Evolutionary conservation across 2,888 invertebrate species (phyloP), one percentile per base, ranked within the genome.

Genomic region (Byasa hedistus): DNA sequence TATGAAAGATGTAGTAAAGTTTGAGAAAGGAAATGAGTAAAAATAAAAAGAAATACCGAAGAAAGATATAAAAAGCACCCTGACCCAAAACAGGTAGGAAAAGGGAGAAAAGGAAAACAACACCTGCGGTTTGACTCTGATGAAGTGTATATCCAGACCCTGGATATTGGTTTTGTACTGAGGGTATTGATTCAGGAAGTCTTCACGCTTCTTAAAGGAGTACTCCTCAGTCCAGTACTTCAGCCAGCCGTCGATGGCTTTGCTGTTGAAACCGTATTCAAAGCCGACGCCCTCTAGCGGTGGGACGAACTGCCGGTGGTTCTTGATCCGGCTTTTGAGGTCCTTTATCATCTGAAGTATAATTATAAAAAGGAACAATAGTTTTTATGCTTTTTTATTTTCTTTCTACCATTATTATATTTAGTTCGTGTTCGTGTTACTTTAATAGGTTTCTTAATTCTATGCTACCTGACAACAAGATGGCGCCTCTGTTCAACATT

Each of bases 171-270:
- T 97, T 71, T 93, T 94, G 83, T 93, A 98, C 69, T 97, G 96
- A 0, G 95, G 94, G 74, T 93, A 95, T 66, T 93, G 87, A 79
- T 98, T 97, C 8, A 98, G 84, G 70, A 92, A 92, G 15, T 83
- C 81, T 80, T 96, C 95, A 7, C 96, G 91, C 69, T 94, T 92
- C 39, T 77, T 84, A 69, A 92, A 85, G 73, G 96, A 92, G 80
- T 96, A 98, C 51, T 94, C 91, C n/a, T 94, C 93, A 7, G 91
- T 92, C 98, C 98, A 98, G 84, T 96, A 95, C 23, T 94, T 88
- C 3, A 96, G 79, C 72, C 97, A 91, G 61, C 90, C 87, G 57
- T 93, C 85, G 48, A 97, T 80, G 64, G 94, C 93, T 0, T 93
- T 91, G 0, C 94, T 88, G 79, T 96, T 95, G 80, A 96, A 94